phyloP scores from a whole-genome alignment of 2,113 vertebrate genomes.

The Baryphthengus martii region DNA sequence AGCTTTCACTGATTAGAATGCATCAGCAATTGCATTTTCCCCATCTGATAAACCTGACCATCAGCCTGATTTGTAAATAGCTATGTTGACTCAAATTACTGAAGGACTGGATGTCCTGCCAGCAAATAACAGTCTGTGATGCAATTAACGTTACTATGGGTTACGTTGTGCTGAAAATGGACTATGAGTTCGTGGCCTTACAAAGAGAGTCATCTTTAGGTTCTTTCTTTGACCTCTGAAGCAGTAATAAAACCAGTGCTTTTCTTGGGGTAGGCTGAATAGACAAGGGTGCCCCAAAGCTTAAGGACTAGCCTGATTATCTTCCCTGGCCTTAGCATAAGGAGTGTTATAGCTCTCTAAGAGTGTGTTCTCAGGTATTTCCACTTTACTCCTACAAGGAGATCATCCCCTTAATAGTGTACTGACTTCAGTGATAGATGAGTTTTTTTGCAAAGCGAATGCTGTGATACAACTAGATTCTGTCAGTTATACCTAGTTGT shows the following conservation, averaged over 20 bases:
- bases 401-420: rapidly evolving
- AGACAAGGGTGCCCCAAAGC: not conserved
- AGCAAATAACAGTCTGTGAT: not conserved
- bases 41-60: not conserved
- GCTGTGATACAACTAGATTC: not conserved
- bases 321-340: not conserved
- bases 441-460: rapidly evolving
- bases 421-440: not conserved
- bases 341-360: not conserved
- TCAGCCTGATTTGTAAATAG: not conserved
- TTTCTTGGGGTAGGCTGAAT: not conserved
- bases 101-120: not conserved
- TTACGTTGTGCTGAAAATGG: not conserved
- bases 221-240: not conserved
- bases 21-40: not conserved
- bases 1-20: not conserved
- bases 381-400: not conserved
- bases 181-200: not conserved
- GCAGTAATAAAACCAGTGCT: not conserved
- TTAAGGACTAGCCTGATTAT: not conserved
- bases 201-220: not conserved
- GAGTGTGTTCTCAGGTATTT: not conserved
- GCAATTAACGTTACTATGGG: not conserved
- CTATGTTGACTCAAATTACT: not conserved
- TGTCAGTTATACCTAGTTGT: not conserved